Base-by-base conservation (phyloP, 2,888 invertebrate species). In the Cyclophora albipunctata region DNA sequence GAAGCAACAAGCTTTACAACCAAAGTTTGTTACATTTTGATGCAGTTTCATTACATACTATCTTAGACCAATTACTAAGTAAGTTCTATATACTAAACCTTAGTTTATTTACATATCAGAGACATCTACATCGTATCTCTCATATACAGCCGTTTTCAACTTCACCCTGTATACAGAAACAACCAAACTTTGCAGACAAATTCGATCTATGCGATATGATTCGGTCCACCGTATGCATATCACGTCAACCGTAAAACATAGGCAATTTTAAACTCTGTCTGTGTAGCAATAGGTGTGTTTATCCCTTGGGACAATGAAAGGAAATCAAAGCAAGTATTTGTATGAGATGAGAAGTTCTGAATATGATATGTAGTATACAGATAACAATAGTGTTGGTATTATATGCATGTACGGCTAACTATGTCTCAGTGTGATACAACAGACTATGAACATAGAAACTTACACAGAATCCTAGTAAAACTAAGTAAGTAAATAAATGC, bases 111-210 rank as follows among this genome's bases (percentile, higher is more conserved):
- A 37, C 37, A 37, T 37, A 37, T 37, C 37, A 5, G 4, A 37
- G 20, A 37, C 37, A 5, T 37, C 37, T 5, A 37, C 2, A 37
- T 5, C 37, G 64, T 65, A 60, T 62, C 63, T 66, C 54, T 62
- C 65, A 67, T 69, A 71, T 61, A 73, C 70, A 64, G 69, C 66
- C 72, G 70, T 73, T 76, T 72, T 72, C 72, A 76, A 78, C 76
- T 76, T 71, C 65, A 63, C 62, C 66, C 64, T 66, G 67, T 73
- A 66, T 74, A 79, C 72, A 73, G 78, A 80, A 83, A 78, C 85
- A 82, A 84, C 81, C 82, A 84, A 88, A 88, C 87, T 88, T 88
- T 78, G 85, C 85, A 88, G 87, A 88, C 87, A 81, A 82, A 84
- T 85, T 85, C 86, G 84, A 86, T 86, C 83, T 78, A 64, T 61